These are phyloP conservation scores for Varecia variegata DNA, from an alignment of 2,797 vertebrate genomes.

Conservation along the genomic window DNA sequence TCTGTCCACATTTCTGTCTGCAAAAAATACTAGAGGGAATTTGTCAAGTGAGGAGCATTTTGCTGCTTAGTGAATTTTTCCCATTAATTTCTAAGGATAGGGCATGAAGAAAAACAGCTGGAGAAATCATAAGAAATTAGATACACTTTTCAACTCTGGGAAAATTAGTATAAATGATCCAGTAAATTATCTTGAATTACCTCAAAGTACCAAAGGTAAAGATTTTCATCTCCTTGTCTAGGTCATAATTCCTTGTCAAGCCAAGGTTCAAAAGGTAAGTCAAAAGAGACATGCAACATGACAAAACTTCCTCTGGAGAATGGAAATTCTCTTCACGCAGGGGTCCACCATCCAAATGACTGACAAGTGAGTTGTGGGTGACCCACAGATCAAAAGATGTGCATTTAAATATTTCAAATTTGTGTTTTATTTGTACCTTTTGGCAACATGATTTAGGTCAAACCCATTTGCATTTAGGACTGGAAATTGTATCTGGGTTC, in stretches of 20 bases:
- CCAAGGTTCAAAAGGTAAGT: neutral
- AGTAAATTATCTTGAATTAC: neutral
- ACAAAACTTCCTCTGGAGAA: neutral
- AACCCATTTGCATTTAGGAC: slow-evolving; percentile 39
- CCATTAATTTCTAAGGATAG: neutral
- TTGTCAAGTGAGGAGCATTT: slow-evolving; percentile 70
- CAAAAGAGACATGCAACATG: neutral
- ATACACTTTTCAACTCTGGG: neutral
- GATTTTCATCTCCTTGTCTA: neutral
- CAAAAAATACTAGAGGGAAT: slow-evolving; percentile 54
- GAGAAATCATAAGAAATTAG: neutral
- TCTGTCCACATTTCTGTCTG: slow-evolving; percentile 63
- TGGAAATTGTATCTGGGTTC: slow-evolving; percentile 71
- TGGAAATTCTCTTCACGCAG: neutral
- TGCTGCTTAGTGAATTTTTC: neutral
- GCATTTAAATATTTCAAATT: neutral
- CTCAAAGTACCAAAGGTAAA: neutral
- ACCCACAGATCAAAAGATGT: neutral
- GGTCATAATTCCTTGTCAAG: neutral
- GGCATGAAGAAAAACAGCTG: neutral
- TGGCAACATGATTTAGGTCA: slow-evolving; percentile 23
- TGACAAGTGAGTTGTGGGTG: neutral
- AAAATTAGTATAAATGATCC: neutral
- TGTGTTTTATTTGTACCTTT: slow-evolving; percentile 18
- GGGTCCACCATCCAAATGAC: neutral